These are phyloP conservation scores for Acrobasis suavella DNA, from an alignment of 2,888 invertebrate species.

Conservation along the genomic window DNA sequence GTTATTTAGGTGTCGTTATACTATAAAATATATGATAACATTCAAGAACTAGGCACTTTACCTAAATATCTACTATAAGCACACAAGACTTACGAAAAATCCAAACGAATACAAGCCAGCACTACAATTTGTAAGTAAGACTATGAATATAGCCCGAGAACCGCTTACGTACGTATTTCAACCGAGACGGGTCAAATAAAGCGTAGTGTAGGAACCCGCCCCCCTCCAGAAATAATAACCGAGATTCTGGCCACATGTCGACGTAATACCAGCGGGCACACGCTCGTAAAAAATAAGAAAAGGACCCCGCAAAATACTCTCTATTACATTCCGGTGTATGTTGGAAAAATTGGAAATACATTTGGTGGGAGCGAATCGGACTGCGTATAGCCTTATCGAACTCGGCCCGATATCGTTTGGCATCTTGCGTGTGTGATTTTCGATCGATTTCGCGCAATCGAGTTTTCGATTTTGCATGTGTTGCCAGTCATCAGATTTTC, in stretches of 20 bases:
- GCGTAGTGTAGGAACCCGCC: slow-evolving; percentile 46
- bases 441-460: slow-evolving; percentile 12
- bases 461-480: slow-evolving; percentile 2
- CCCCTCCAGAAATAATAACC: slow-evolving; percentile 68
- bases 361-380: slow-evolving; percentile 55
- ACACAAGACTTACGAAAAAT: background rate
- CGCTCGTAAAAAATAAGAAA: slow-evolving; percentile 75
- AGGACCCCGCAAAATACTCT: slow-evolving; percentile 71
- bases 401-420: slow-evolving; percentile 32
- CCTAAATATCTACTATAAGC: background rate
- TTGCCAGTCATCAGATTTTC: background rate
- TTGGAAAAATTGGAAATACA: slow-evolving; percentile 69
- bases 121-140: slow-evolving; percentile 11
- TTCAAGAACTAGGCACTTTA: background rate
- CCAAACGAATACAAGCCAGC: background rate
- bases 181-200: slow-evolving; percentile 49
- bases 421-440: slow-evolving; percentile 28
- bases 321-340: slow-evolving; percentile 66
- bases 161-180: slow-evolving; percentile 37
- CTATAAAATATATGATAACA: too few species aligned
- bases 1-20: too few species aligned
- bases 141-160: slow-evolving; percentile 26
- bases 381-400: slow-evolving; percentile 37
- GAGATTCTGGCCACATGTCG: slow-evolving; percentile 69
- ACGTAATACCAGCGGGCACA: slow-evolving; percentile 64